Conservation (phyloP, 2,888 invertebrate genomes). For the Catonia carolina region DNA sequence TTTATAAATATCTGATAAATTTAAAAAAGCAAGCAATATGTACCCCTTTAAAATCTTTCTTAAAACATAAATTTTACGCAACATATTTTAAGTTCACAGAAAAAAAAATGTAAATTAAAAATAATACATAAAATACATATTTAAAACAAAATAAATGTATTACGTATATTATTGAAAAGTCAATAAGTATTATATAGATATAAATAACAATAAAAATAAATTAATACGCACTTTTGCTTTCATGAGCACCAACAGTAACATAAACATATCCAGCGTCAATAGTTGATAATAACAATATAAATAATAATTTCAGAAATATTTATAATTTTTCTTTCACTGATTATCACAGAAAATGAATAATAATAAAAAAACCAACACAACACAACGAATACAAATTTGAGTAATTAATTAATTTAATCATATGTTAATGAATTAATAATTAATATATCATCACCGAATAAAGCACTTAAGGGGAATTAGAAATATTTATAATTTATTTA, state of each 20-base stretch:
- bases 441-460: constrained; percentile 37
- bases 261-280: too few species aligned
- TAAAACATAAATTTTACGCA: constrained; percentile 29
- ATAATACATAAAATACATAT: too few species aligned
- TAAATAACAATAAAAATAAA: too few species aligned
- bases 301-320: constrained; percentile 10
- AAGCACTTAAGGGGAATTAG: constrained; percentile 39
- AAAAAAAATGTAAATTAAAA: too few species aligned
- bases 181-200: too few species aligned
- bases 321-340: constrained; percentile 26
- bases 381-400: constrained; percentile 29
- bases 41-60: constrained; percentile 32
- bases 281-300: neutral
- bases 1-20: constrained; percentile 27
- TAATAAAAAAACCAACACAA: constrained; percentile 31
- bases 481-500: constrained; percentile 29
- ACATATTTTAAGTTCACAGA: too few species aligned
- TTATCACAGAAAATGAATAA: constrained; percentile 38
- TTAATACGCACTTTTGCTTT: too few species aligned
- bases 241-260: neutral
- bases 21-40: constrained; percentile 31
- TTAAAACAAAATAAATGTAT: too few species aligned
- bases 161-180: too few species aligned
- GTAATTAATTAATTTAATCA: too few species aligned
- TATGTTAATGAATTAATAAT: too few species aligned